These are phyloP conservation scores for Eumerus sabulonum DNA, from an alignment of 2,888 invertebrate genomes.

Conservation along the genomic window DNA sequence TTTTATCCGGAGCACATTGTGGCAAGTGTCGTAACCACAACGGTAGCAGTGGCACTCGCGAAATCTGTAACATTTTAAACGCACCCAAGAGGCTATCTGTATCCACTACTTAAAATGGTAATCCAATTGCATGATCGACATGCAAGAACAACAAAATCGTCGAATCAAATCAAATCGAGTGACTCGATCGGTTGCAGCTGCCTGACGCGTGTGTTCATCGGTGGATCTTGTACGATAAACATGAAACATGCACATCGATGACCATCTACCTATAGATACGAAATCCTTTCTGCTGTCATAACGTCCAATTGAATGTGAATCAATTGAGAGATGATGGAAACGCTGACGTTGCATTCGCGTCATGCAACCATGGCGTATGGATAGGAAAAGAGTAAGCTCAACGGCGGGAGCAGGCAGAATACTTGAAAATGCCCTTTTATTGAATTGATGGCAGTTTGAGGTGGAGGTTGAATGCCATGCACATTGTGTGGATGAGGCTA, in stretches of 20 bases:
- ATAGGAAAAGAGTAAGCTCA: slow-evolving; percentile 14
- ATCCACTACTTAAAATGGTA: slow-evolving; percentile 62
- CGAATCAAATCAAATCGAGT: slow-evolving; percentile 26
- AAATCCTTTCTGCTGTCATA: slow-evolving; percentile 67
- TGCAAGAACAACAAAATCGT: slow-evolving; percentile 29
- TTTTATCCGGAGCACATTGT: slow-evolving; percentile 19
- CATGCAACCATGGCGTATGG: slow-evolving; percentile 18
- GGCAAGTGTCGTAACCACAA: background rate
- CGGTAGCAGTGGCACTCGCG: slow-evolving; percentile 28
- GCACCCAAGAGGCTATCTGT: slow-evolving; percentile 63
- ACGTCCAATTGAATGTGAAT: slow-evolving; percentile 67
- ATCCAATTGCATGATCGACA: slow-evolving; percentile 67
- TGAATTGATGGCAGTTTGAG: slow-evolving; percentile 56
- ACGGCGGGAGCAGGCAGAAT: slow-evolving; percentile 60
- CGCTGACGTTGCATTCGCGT: slow-evolving; percentile 42
- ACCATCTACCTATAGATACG: slow-evolving; percentile 11
- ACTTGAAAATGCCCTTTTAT: slow-evolving; percentile 67
- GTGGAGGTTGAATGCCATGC: slow-evolving; percentile 45
- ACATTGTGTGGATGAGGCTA: background rate
- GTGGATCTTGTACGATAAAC: too few species aligned
- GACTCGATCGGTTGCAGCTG: slow-evolving; percentile 12
- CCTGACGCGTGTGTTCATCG: background rate
- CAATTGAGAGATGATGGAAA: slow-evolving; percentile 68
- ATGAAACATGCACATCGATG: background rate
- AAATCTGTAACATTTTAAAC: slow-evolving; percentile 67